These are phyloP conservation scores for Junco hyemalis DNA, from an alignment of 2,113 vertebrate genomes.

Conservation along the genomic window DNA sequence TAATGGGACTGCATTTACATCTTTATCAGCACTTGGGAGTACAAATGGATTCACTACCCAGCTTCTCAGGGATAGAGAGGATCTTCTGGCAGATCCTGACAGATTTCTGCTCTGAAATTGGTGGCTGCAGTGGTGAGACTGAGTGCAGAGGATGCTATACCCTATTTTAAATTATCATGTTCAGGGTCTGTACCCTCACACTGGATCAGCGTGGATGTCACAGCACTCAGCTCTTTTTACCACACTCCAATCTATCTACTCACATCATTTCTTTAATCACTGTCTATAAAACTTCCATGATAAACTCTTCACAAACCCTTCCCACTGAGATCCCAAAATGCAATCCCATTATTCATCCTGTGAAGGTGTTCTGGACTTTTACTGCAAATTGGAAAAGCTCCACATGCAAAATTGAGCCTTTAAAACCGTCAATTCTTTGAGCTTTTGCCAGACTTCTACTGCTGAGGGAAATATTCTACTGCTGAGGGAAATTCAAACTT, in stretches of 20 bases:
- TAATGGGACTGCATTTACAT: not conserved
- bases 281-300: not conserved
- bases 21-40: not conserved
- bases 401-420: not conserved
- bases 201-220: not conserved
- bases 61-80: not conserved
- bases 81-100: not conserved
- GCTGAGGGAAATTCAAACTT: not conserved
- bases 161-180: not conserved
- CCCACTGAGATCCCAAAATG: not conserved
- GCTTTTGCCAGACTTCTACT: not conserved
- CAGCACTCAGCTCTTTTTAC: not conserved
- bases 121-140: not conserved
- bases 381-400: not conserved
- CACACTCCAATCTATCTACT: not conserved
- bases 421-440: not conserved
- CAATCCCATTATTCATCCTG: not conserved
- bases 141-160: fast-evolving
- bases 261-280: not conserved
- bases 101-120: not conserved
- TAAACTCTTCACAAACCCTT: not conserved
- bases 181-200: not conserved
- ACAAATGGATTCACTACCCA: not conserved
- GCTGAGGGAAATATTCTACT: not conserved
- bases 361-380: not conserved